Evolutionary conservation across 92 coral and sea anemone species (phyloP), one percentile per base, ranked within the genome.

Genomic region (Epizoanthus rinbou): DNA sequence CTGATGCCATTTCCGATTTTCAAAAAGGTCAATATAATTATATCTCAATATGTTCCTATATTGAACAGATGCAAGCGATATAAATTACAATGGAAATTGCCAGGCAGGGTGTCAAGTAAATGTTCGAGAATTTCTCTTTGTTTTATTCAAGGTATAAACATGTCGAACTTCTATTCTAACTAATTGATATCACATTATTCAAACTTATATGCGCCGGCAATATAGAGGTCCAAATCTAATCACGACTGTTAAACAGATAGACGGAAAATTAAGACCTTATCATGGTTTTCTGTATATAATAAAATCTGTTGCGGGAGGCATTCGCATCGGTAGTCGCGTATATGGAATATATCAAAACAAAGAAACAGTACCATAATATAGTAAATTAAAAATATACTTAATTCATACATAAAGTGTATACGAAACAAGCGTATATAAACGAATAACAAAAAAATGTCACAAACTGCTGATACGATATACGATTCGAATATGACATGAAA

Each of bases 1-100:
- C 35, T 75, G 25, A 75, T 75, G 33, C 18, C 81, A 75, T 75
- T 75, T 75, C 81, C 81, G 67, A 41, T 39, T 57, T 15, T 58
- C 22, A 33, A 25, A 56, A 58, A 75, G 64, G 53, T 56, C 45
- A 75, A 75, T 41, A 56, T 47, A 47, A 47, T 47, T 47, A 47
- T 47, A 47, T 47, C 54, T 47, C 54, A 8, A 47, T 47, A 2
- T 28, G 64, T 62, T 75, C n/a, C 67, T 57, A 57, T 75, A 75
- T 28, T 75, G 81, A 10, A 62, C 67, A 33, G 65, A 16, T 75
- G 81, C 66, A 75, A 25, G 11, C 17, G 43, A 75, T 75, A 54
- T 31, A 52, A 28, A 8, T 50, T 52, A 19, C 14, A 47, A 59
- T 73, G 24, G 19, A 52, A 71, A 52, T 75, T 75, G 47, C 28